Conservation (phyloP, 2,113 vertebrate genomes). For the Lanius ludovicianus region DNA sequence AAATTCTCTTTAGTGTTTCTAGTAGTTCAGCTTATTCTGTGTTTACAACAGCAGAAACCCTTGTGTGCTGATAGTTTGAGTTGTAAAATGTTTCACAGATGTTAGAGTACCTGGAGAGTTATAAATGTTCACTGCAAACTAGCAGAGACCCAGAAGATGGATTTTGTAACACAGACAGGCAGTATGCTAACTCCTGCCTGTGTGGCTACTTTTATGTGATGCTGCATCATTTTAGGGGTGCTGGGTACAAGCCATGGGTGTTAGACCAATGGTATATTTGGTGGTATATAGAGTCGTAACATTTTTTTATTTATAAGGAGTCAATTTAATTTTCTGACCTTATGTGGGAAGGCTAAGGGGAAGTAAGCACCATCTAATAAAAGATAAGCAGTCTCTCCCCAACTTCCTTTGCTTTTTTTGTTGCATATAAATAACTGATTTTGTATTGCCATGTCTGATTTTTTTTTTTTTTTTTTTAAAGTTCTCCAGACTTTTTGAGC, state of each 20-base stretch:
- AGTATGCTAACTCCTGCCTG: not conserved
- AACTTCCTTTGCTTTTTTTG: not conserved
- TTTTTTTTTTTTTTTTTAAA: not conserved
- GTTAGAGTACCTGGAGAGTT: not conserved
- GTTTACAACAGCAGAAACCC: not conserved
- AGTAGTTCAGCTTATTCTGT: not conserved
- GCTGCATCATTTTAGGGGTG: not conserved
- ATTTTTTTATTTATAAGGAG: not conserved
- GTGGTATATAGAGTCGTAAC: not conserved
- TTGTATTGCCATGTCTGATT: not conserved
- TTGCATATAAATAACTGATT: not conserved
- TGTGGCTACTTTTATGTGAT: not conserved
- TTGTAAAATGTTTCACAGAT: not conserved
- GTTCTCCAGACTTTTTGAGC: not conserved
- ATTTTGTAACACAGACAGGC: not conserved
- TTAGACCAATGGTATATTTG: not conserved
- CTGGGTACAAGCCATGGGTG: not conserved
- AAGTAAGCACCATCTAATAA: not conserved
- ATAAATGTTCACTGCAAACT: not conserved
- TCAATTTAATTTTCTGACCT: not conserved
- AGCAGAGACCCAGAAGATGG: not conserved
- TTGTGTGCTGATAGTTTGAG: not conserved
- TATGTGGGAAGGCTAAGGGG: not conserved
- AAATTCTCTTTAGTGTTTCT: not conserved
- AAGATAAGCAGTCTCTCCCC: not conserved